Base-by-base conservation (phyloP, 2,888 invertebrate species). In the Apeira syringaria region DNA sequence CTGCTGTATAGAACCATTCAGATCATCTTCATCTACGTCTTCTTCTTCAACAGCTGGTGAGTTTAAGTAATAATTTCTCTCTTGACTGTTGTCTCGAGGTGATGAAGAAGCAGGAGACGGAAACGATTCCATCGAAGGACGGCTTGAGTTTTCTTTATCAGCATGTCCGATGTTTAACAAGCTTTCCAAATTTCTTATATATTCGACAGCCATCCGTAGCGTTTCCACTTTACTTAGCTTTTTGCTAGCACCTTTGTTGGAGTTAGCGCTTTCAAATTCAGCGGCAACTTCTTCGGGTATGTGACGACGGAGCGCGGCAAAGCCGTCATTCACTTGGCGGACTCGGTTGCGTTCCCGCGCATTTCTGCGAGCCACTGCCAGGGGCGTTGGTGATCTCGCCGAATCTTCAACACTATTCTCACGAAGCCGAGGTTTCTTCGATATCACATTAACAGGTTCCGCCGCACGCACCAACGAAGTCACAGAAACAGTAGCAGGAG, bases 331-430 rank as follows among this genome's bases (percentile, higher is more conserved):
- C 13, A 97, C 97, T 91, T 97, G 97, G 60, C 97, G 96, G 5
- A 98, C 98, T 47, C 98, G 92, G 81, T 98, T 98, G 10, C 98
- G 90, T 91, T 98, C 98, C 36, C 98, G 92, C 49, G 97, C 98
- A 86, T 98, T 98, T 67, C 98, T 90, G 28, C 97, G 90, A 0
- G 97, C 97, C 4, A 97, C 97, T 0, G 97, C 95, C 11, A 95
- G 92, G 0, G 95, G 96, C 33, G 94, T 94, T 2, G 95, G 93
- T 43, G 93, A 80, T 4, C 87, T 84, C 44, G 83, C 78, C 39
- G 64, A 75, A 54, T 75, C 92, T 61, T 66, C 91, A 62, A 61
- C 88, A 71, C 66, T 88, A 71, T 56, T 92, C 77, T 66, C 92
- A 37, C 73, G 73, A 38, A 78, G 64, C 38, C 77, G 74, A 13